Percentiles rank a stretch among this genome's conserved stretches.
These are phyloP conservation scores for Gymnopithys bicolor DNA, from an alignment of 2,797 vertebrate genomes.

Conservation along the genomic window DNA sequence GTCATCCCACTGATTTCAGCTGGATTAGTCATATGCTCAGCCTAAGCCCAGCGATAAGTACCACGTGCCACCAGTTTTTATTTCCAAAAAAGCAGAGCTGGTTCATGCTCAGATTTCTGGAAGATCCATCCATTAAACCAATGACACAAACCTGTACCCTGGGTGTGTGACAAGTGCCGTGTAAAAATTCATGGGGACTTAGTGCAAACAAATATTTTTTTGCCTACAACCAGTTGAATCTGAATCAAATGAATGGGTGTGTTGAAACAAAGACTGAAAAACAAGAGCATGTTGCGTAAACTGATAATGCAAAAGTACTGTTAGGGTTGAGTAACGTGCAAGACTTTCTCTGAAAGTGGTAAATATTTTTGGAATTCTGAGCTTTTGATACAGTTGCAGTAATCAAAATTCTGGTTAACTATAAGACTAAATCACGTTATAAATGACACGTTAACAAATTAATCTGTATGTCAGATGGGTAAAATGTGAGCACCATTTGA, in stretches of 20 bases:
- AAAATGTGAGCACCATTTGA: not conserved
- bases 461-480: not conserved
- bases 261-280: slow-evolving; percentile 23
- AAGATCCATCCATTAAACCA: not conserved
- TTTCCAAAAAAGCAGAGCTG: not conserved
- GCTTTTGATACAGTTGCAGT: not conserved
- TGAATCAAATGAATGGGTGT: not conserved
- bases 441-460: slow-evolving; percentile 31
- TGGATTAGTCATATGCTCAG: not conserved
- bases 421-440: not conserved
- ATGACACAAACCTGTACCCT: not conserved
- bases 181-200: not conserved
- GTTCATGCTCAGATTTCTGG: not conserved
- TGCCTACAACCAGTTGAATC: not conserved
- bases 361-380: not conserved
- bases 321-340: not conserved
- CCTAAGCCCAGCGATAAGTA: not conserved
- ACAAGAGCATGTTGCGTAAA: not conserved
- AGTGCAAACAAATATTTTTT: not conserved
- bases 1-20: slow-evolving; percentile 20
- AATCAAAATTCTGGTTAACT: not conserved
- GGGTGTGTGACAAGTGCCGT: not conserved
- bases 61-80: not conserved
- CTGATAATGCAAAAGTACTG: not conserved
- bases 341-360: not conserved